A percentile compares a stretch with the other conserved stretches of the same genome.
Conservation (phyloP, 2,797 vertebrate species). For the Sebastes glaucus region DNA sequence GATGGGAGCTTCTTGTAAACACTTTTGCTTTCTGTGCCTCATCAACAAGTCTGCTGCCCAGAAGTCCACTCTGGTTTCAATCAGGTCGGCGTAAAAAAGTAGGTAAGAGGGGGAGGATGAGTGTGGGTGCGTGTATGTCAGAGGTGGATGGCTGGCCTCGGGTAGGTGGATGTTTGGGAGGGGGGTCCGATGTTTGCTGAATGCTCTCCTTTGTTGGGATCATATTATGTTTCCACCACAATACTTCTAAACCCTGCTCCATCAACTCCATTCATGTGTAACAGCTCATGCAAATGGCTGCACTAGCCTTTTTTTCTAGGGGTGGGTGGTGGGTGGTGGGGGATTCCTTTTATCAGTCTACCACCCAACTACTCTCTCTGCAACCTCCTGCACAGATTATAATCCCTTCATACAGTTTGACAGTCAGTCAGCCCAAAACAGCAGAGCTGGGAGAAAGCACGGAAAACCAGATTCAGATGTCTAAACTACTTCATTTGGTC, state of each 20-base stretch:
- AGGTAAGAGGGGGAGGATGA: constrained; percentile 5
- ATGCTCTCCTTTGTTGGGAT: constrained; percentile 83
- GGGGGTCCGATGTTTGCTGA: constrained; percentile 67
- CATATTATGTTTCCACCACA: constrained; percentile 87
- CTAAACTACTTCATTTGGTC: neutral
- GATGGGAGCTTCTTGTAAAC: constrained; percentile 55
- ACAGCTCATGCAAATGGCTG: constrained; percentile 87
- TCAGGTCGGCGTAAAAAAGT: constrained; percentile 17
- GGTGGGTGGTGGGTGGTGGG: constrained; percentile 12
- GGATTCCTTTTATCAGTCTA: constrained; percentile 61
- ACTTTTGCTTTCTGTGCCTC: constrained; percentile 59
- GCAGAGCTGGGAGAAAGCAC: neutral
- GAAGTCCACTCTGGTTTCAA: constrained; percentile 32
- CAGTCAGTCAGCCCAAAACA: neutral
- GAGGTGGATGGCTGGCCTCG: constrained; percentile 54
- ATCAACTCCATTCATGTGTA: constrained; percentile 87
- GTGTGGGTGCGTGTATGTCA: constrained; percentile 33
- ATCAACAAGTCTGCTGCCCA: constrained; percentile 27
- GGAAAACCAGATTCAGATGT: neutral
- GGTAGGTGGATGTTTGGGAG: constrained; percentile 55
- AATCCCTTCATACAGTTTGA: constrained; percentile 22
- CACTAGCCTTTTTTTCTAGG: constrained; percentile 64
- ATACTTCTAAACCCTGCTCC: constrained; percentile 84
- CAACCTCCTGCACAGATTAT: constrained; percentile 41
- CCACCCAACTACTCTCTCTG: constrained; percentile 46